Base-by-base conservation (phyloP, 2,113 vertebrate species). In the Dissostichus mawsoni region DNA sequence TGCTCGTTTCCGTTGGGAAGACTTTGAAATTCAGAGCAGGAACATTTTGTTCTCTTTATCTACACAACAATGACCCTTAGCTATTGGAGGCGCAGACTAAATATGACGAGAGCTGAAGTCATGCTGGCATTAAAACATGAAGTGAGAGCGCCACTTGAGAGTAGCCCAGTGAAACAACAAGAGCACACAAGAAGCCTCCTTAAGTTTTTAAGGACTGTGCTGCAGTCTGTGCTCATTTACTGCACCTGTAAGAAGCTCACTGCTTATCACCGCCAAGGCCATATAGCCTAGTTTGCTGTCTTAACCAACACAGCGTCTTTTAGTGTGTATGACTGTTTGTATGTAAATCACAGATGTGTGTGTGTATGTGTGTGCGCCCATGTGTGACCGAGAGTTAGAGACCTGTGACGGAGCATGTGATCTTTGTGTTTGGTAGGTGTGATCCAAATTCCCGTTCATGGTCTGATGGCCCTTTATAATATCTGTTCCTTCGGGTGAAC, bases 181-280 rank as follows among this genome's bases (percentile, higher is more conserved):
- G 81, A 92, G 88, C 91, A 92, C 91, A 92, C 71, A 41, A 69
- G 80, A 84, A 81, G 77, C 87, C 81, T 87, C 83, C 20, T 69
- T 1, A 71, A 29, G 12, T 25, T 44, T 70, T 62, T 55, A 53
- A 62, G 59, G 68, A 84, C 81, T 65, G 73, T 81, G 71, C 81
- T 76, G 83, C 69, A 84, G 79, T 73, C 25, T 52, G 78, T 86
- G 85, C 71, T 68, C 48, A 17, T 64, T 87, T 76, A 33, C 41
- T 57, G 72, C 67, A 87, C 80, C 69, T 76, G 57, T 76, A 79
- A 57, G 81, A 82, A 87, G 75, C 84, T 87, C 90, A 85, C 80
- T 83, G 86, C 86, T 91, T 62, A 80, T 85, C 85, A 86, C 91
- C 83, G 70, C 86, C 90, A 90, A 85, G 89, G 89, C 91, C 83